These are phyloP conservation scores for Euthynnus affinis DNA, from an alignment of 2,797 vertebrate species.

Conservation along the genomic window DNA sequence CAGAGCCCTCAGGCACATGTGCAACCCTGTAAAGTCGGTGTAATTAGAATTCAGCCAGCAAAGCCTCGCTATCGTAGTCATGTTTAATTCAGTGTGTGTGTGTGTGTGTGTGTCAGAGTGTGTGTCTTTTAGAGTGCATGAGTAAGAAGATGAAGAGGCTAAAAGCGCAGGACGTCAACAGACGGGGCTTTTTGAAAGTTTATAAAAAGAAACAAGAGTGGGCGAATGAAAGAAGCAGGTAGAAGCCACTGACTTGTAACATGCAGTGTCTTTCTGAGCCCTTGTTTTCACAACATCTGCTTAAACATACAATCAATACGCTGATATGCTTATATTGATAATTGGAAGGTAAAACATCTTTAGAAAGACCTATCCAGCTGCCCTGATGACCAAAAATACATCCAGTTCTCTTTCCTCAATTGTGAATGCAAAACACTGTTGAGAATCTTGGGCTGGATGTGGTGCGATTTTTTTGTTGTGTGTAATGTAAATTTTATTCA, in stretches of 20 bases:
- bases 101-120: slow-evolving; percentile 31
- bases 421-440: slow-evolving; percentile 33
- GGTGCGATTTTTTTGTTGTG: slow-evolving; percentile 8
- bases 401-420: background rate
- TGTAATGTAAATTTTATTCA: slow-evolving; percentile 80
- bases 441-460: slow-evolving; percentile 5
- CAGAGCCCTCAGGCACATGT: slow-evolving; percentile 47
- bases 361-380: background rate
- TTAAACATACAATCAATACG: background rate
- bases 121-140: slow-evolving; percentile 37
- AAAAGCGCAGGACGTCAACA: slow-evolving; percentile 39
- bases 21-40: slow-evolving; percentile 72
- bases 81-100: slow-evolving; percentile 85
- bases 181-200: slow-evolving; percentile 50
- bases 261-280: background rate
- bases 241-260: slow-evolving; percentile 20
- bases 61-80: slow-evolving; percentile 80
- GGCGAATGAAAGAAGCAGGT: slow-evolving; percentile 36
- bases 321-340: background rate
- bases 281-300: background rate
- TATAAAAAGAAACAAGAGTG: slow-evolving; percentile 59
- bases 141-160: slow-evolving; percentile 48
- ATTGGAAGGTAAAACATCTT: slow-evolving; percentile 1
- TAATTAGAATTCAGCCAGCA: slow-evolving; percentile 87
- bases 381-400: background rate